Evolutionary conservation across 1,140 invertebrate genomes (phyloP).

Genomic region (Zaprionus tsacasi): DNA sequence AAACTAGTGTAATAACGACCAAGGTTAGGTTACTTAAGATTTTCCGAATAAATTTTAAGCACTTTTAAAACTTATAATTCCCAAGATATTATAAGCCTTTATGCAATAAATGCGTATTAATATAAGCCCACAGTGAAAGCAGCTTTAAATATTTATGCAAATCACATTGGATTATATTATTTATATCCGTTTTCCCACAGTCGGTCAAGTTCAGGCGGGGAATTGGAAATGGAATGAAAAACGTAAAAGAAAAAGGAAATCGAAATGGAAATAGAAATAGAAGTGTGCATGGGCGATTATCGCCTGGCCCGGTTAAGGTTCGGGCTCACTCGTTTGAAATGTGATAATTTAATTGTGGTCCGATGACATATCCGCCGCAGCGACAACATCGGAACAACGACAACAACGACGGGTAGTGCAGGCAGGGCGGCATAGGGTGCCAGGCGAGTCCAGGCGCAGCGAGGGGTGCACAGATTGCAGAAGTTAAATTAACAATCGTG

Average conservation of each 20-base stretch:
- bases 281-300: conserved; percentile 41
- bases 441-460: background rate
- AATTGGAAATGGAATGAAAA: conserved; percentile 3
- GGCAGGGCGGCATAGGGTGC: conserved; percentile 2
- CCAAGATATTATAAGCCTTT: too few relatives aligned
- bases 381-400: background rate
- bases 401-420: background rate
- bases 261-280: conserved; percentile 21
- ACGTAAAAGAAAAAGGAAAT: background rate
- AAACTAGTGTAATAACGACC: too few relatives aligned
- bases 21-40: too few relatives aligned
- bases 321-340: conserved; percentile 70
- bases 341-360: conserved; percentile 82
- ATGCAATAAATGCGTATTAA: background rate
- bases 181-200: conserved; percentile 70
- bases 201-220: conserved; percentile 34
- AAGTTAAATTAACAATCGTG: conserved; percentile 84
- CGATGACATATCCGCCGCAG: conserved; percentile 65
- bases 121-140: background rate
- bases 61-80: too few relatives aligned
- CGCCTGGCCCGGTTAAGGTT: conserved; percentile 27
- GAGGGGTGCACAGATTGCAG: conserved; percentile 59
- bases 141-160: conserved; percentile 55
- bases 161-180: conserved; percentile 60
- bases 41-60: too few relatives aligned